Evolutionary conservation across 2,113 vertebrate genomes (phyloP), one percentile per base, ranked within the genome.

Genomic region (Halichoerus grypus): DNA sequence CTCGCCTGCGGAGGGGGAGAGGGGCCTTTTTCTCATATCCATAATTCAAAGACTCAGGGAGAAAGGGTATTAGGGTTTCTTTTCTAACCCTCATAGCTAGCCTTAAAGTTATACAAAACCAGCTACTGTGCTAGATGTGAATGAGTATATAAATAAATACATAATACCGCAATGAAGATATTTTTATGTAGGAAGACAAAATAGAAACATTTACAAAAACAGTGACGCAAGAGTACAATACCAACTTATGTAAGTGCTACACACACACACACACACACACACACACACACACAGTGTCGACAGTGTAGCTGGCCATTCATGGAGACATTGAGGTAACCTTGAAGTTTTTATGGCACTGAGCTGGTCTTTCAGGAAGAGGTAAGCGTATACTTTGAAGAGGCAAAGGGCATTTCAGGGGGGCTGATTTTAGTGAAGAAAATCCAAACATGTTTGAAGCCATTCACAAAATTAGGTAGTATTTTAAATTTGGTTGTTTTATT

Each of bases 171-270:
- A 74, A 83, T 86, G 28, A 33, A 63, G 5, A 10, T 77, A 4
- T 77, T 82, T 94, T 86, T 53, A 72, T 88, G 7, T 36, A 22
- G 24, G 79, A 87, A 80, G n/a, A 69, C 12, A 55, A 85, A 79
- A 95, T 15, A 36, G 14, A 95, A 93, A n/a, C 33, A 94, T 76
- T 94, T 79, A 86, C 67, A 91, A 88, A 95, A 71, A 57, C 22
- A 63, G 28, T 31, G 10, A 59, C 31, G n/a, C 1, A 74, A 74
- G 24, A 74, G 74, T 83, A 82, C 4, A 91, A 42, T 5, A 72
- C 4, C n/a, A 88, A 79, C 16, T 79, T 76, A 76, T 2, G 5
- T 12, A 55, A 21, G 31, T 21, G 16, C 46, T 46, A 28, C 14
- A 49, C 26, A 53, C 31, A 53, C 49, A 53, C 77, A 39, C 16